phyloP scores from a whole-genome alignment of 2,797 vertebrate species.

The Lutjanus argentimaculatus region DNA sequence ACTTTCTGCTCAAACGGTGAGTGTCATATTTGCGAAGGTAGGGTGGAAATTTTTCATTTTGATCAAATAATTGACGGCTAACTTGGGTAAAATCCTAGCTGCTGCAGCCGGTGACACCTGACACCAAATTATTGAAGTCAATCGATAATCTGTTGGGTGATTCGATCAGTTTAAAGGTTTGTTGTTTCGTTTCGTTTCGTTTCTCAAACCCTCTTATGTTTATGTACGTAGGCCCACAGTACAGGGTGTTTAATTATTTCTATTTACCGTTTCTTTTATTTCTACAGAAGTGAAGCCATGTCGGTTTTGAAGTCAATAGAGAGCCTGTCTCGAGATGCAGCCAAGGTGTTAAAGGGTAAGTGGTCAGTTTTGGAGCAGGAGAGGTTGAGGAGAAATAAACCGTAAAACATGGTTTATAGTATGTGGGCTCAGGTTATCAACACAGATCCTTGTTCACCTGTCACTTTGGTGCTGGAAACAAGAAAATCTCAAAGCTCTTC shows the following conservation, averaged over 20 bases:
- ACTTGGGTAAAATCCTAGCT: neutral
- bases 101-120: neutral
- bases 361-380: neutral
- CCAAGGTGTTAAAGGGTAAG: neutral
- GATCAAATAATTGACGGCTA: neutral
- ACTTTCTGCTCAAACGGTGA: neutral
- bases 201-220: neutral
- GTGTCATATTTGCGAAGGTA: accelerated
- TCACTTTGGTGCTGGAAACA: neutral
- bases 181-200: neutral
- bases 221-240: neutral
- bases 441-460: neutral
- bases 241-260: too few relatives aligned
- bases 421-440: neutral
- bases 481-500: neutral
- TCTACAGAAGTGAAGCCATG: conserved; percentile 48
- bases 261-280: neutral
- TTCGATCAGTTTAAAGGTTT: neutral
- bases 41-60: neutral
- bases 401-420: neutral
- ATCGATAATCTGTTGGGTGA: neutral
- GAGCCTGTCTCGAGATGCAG: accelerated
- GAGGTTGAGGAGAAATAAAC: neutral
- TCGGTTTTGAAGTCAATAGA: neutral
- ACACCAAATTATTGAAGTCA: neutral